Percentiles rank a stretch among this genome's conserved stretches.
Conservation (phyloP, 2,113 vertebrate genomes). For the Regulus satrapa region DNA sequence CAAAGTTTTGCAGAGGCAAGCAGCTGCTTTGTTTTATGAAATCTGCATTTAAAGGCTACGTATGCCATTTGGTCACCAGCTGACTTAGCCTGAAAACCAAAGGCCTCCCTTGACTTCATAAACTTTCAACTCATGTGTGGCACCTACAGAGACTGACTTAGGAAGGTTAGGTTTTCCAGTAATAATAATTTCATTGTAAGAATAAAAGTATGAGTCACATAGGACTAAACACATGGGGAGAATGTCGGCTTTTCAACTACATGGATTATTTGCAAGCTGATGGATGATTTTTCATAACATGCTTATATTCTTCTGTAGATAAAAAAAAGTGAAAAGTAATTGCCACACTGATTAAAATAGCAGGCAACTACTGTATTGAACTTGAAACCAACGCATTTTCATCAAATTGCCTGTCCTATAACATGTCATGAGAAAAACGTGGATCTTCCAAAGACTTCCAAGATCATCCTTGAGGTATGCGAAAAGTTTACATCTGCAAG, state of each 20-base stretch:
- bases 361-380: neutral
- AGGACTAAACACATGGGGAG: conserved; percentile 42
- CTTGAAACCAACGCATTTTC: neutral
- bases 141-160: conserved; percentile 31
- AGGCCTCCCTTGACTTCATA: neutral
- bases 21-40: conserved; percentile 29
- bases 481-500: neutral
- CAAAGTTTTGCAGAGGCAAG: conserved; percentile 8
- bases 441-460: neutral
- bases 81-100: conserved; percentile 17
- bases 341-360: neutral
- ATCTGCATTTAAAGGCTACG: neutral
- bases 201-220: neutral
- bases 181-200: conserved; percentile 38
- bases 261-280: conserved; percentile 21
- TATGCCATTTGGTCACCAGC: conserved; percentile 63
- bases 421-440: neutral
- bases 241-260: neutral
- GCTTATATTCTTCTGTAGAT: neutral
- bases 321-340: neutral
- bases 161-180: conserved; percentile 9
- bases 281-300: conserved; percentile 28
- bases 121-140: conserved; percentile 23
- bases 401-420: neutral
- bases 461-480: neutral